Evolutionary conservation across 2,113 vertebrate genomes (phyloP).

Genomic region (Malurus cyaneus): DNA sequence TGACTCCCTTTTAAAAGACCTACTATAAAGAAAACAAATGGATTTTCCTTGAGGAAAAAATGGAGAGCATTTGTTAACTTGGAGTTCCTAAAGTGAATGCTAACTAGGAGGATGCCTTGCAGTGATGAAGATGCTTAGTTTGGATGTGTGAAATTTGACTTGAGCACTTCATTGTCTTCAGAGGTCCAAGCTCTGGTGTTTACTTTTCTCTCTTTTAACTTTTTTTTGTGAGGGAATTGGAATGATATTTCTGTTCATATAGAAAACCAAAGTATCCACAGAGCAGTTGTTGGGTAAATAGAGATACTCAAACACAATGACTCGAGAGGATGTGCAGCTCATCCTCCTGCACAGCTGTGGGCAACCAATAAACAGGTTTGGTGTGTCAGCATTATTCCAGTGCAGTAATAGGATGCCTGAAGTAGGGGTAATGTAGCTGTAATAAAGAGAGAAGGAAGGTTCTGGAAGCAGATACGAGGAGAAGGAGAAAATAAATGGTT

Average conservation of each 20-base stretch:
- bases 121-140: neutral
- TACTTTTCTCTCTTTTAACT: neutral
- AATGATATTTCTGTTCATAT: neutral
- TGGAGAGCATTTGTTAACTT: slow-evolving; percentile 17
- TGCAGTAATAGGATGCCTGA: neutral
- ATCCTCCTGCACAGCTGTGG: neutral
- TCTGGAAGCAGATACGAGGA: neutral
- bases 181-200: neutral
- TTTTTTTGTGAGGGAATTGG: neutral
- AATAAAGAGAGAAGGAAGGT: neutral
- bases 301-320: neutral
- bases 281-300: neutral
- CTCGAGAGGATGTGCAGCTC: neutral
- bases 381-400: neutral
- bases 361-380: neutral
- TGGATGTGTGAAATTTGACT: neutral
- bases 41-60: slow-evolving; percentile 41
- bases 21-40: slow-evolving; percentile 62
- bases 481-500: neutral
- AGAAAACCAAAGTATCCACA: neutral
- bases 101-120: neutral
- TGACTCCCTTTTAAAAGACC: slow-evolving; percentile 58
- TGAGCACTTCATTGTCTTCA: neutral
- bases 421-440: neutral
- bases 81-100: slow-evolving; percentile 26